These are phyloP conservation scores for Dicaeum eximium DNA, from an alignment of 2,113 vertebrate genomes.

Conservation along the genomic window DNA sequence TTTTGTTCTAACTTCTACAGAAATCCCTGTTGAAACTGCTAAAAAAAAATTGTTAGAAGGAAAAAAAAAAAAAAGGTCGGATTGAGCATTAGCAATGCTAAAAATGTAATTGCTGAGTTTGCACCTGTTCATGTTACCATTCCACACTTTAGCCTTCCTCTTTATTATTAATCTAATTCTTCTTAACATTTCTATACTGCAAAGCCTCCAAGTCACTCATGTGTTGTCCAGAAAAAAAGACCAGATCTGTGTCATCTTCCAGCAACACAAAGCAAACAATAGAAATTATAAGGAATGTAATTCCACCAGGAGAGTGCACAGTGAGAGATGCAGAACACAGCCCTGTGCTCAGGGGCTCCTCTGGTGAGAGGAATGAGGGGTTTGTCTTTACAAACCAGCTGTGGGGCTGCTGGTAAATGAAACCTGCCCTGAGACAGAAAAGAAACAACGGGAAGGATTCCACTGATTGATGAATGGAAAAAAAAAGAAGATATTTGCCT, in stretches of 20 bases:
- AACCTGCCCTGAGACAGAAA: too few relatives aligned
- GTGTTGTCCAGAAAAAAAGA: neutral
- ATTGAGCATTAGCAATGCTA: neutral
- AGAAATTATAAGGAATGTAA: neutral
- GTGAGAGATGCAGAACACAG: neutral
- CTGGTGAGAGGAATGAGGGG: too few relatives aligned
- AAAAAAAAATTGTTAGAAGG: neutral
- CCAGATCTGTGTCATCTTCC: neutral
- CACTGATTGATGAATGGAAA: too few relatives aligned
- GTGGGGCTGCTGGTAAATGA: too few relatives aligned
- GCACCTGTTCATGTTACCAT: neutral
- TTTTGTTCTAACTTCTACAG: neutral
- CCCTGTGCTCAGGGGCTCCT: neutral
- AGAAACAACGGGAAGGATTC: too few relatives aligned
- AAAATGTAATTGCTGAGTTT: neutral
- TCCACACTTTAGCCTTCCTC: neutral
- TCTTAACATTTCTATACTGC: neutral
- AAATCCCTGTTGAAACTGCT: neutral
- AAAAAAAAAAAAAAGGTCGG: rapidly evolving
- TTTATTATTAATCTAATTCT: neutral
- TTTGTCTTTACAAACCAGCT: too few relatives aligned
- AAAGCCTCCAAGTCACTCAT: neutral
- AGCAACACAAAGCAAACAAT: neutral
- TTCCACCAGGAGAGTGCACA: neutral
- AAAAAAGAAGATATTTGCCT: too few relatives aligned